Percentiles rank a stretch among this genome's conserved stretches.
Conservation (phyloP, 1,140 invertebrate genomes). For the Drosophila pandora region DNA sequence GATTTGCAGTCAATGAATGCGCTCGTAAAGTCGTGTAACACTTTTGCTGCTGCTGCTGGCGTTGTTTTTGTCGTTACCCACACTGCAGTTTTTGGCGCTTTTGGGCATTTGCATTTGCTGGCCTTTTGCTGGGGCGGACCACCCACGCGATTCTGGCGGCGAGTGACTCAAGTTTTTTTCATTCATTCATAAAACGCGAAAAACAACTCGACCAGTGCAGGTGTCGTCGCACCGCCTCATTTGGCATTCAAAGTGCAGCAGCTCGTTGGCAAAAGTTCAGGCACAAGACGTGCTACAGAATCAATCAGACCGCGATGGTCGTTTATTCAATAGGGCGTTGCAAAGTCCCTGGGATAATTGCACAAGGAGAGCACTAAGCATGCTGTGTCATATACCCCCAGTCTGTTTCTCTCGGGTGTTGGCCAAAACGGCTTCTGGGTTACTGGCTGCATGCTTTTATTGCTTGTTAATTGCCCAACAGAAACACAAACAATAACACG, state of each 20-base stretch:
- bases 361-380: slow-evolving; percentile 11
- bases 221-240: slow-evolving; percentile 51
- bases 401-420: slow-evolving; percentile 15
- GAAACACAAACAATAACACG: slow-evolving; percentile 66
- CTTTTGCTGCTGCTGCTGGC: slow-evolving; percentile 40
- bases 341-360: slow-evolving; percentile 68
- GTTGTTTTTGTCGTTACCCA: slow-evolving; percentile 31
- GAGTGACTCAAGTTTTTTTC: slow-evolving; percentile 60
- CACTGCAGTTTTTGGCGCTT: slow-evolving; percentile 46
- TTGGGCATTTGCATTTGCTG: slow-evolving; percentile 70
- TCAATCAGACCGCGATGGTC: slow-evolving; percentile 50
- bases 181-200: slow-evolving; percentile 74
- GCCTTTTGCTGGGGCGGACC: slow-evolving; percentile 64
- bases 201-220: slow-evolving; percentile 33
- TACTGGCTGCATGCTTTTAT: slow-evolving; percentile 60
- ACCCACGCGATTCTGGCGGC: slow-evolving; percentile 56
- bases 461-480: slow-evolving; percentile 78
- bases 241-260: slow-evolving; percentile 68
- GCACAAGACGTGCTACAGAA: slow-evolving; percentile 54
- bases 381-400: background rate
- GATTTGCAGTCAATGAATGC: slow-evolving; percentile 78
- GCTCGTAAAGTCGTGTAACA: slow-evolving; percentile 76
- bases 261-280: slow-evolving; percentile 72
- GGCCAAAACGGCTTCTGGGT: slow-evolving; percentile 37
- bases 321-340: slow-evolving; percentile 67